Conservation (phyloP, 2,888 invertebrate species). For the Cryptosula pallasiana region DNA sequence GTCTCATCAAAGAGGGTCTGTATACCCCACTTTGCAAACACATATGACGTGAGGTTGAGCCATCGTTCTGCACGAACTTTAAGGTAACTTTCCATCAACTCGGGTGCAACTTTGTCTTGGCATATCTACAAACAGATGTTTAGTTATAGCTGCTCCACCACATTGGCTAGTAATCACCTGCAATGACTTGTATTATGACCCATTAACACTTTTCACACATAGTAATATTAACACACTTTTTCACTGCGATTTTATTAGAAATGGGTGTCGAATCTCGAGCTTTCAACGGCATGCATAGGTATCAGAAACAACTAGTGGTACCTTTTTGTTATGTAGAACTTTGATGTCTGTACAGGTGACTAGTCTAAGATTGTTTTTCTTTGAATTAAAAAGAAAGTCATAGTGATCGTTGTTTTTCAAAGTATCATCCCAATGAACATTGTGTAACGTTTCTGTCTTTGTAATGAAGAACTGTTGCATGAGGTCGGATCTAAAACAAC, state of each 20-base stretch:
- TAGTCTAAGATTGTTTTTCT: conserved; percentile 15
- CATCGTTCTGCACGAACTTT: conserved; percentile 4
- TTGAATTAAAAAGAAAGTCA: conserved; percentile 25
- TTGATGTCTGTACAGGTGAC: conserved; percentile 24
- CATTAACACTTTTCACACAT: too few species aligned
- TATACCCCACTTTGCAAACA: conserved; percentile 5
- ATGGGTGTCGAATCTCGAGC: too few species aligned
- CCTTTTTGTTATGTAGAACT: conserved; percentile 25
- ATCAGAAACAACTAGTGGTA: not conserved
- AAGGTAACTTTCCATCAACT: conserved; percentile 17
- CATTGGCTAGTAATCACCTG: too few species aligned
- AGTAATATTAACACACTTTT: too few species aligned
- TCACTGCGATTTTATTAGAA: too few species aligned
- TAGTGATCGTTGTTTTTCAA: conserved; percentile 26
- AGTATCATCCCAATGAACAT: conserved; percentile 25
- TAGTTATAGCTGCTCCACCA: too few species aligned
- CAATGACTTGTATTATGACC: too few species aligned
- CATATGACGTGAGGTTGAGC: conserved; percentile 18
- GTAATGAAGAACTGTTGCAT: conserved; percentile 27
- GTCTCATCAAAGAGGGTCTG: not conserved
- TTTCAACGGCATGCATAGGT: too few species aligned
- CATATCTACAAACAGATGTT: conserved; percentile 17
- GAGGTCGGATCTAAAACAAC: conserved; percentile 20
- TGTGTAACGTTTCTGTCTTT: conserved; percentile 16
- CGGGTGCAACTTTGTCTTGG: conserved; percentile 16